These are phyloP conservation scores for Spinus olivaceus DNA, from an alignment of 2,797 vertebrate species.

Conservation along the genomic window DNA sequence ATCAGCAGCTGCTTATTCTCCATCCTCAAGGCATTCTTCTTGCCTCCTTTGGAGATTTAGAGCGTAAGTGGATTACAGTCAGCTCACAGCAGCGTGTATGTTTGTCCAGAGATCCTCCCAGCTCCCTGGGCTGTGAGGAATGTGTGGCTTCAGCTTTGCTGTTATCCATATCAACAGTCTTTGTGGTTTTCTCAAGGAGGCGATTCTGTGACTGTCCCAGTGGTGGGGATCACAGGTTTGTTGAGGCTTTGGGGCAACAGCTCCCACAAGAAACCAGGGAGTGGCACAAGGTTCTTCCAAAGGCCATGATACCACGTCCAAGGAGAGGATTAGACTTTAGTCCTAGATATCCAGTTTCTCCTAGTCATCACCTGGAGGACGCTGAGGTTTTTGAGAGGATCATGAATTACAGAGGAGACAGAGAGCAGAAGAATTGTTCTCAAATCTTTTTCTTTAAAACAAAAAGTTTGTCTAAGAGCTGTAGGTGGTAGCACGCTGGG, in stretches of 20 bases:
- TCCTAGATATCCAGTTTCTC: neutral
- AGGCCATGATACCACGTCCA: fast-evolving
- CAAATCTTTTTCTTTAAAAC: neutral
- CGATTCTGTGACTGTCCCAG: neutral
- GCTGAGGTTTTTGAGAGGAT: neutral
- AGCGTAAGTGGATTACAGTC: neutral
- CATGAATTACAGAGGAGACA: neutral
- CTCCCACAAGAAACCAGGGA: neutral
- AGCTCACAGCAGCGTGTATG: fast-evolving
- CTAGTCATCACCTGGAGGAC: neutral
- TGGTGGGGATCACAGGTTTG: neutral
- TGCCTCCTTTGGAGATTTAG: neutral
- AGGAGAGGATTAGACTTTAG: neutral
- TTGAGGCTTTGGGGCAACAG: neutral
- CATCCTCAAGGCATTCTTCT: neutral
- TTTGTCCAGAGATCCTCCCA: neutral
- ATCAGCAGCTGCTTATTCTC: neutral
- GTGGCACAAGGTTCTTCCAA: neutral
- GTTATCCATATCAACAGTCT: too few relatives aligned
- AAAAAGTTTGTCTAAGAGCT: neutral
- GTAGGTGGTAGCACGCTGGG: neutral
- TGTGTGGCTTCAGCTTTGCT: fast-evolving
- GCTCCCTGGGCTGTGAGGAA: neutral
- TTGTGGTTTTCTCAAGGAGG: neutral
- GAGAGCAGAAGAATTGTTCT: neutral